Percentiles rank a stretch among this genome's conserved stretches.
These are phyloP conservation scores for Agelastica alni DNA, from an alignment of 2,888 invertebrate genomes.

Conservation along the genomic window DNA sequence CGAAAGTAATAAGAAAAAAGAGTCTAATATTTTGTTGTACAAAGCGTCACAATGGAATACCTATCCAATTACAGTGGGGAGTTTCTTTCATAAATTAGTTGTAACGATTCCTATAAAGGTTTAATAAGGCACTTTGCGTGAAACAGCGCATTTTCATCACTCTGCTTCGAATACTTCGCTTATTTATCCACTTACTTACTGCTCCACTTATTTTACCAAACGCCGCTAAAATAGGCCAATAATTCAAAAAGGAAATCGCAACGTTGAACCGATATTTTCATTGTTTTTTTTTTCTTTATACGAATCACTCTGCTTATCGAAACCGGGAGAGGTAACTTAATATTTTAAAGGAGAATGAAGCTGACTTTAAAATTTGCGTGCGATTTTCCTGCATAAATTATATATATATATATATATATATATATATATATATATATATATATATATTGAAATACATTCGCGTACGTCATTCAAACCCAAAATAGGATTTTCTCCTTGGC, in stretches of 20 bases:
- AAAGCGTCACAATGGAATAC: not conserved
- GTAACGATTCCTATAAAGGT: conserved; percentile 2
- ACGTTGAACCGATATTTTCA: no score
- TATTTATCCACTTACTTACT: not conserved
- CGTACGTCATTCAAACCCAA: no score
- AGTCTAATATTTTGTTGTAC: not conserved
- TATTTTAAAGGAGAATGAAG: no score
- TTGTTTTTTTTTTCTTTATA: no score
- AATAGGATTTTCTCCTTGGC: no score
- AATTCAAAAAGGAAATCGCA: not conserved
- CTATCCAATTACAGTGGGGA: not conserved
- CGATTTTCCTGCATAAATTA: no score
- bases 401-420: no score
- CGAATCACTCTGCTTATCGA: no score
- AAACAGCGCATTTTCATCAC: not conserved
- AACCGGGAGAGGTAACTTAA: no score
- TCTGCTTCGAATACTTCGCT: not conserved
- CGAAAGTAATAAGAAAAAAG: not conserved
- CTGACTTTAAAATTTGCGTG: no score
- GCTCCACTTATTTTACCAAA: not conserved
- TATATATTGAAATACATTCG: no score
- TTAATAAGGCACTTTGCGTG: not conserved
- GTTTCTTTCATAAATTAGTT: not conserved
- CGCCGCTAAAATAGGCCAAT: not conserved
- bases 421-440: no score